Evolutionary conservation across 2,113 vertebrate genomes (phyloP).

Genomic region (Pelecanus crispus): DNA sequence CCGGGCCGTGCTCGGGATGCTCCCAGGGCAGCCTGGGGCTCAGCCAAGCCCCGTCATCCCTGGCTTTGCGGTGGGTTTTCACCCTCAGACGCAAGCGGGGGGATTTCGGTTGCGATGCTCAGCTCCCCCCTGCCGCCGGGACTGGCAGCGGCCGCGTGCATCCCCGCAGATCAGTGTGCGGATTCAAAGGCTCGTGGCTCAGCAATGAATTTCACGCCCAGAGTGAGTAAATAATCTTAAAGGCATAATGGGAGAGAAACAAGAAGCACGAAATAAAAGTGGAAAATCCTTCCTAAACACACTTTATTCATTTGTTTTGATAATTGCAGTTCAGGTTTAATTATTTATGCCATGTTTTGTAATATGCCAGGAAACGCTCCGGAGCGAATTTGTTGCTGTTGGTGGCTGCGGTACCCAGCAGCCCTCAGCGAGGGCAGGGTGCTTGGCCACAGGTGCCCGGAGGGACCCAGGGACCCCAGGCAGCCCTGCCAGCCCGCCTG

Average conservation of each 20-base stretch:
- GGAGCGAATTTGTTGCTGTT: not conserved
- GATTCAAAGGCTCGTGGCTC: not conserved
- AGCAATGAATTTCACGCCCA: not conserved
- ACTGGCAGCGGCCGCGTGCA: accelerated
- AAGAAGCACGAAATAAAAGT: not conserved
- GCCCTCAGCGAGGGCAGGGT: not conserved
- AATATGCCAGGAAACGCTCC: not conserved
- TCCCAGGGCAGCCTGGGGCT: not conserved
- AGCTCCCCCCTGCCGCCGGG: not conserved
- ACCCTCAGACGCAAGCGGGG: accelerated
- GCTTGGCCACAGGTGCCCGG: accelerated
- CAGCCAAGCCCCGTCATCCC: accelerated
- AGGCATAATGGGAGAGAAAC: not conserved
- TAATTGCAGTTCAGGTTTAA: not conserved
- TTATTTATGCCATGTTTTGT: not conserved
- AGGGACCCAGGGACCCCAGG: not conserved
- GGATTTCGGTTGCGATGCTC: no score
- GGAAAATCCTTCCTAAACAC: not conserved
- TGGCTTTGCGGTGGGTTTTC: not conserved
- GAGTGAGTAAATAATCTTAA: not conserved
- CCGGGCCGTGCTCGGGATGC: accelerated
- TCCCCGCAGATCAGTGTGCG: not conserved
- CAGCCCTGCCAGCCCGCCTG: not conserved
- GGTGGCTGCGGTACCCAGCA: not conserved
- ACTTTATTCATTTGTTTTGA: not conserved